A percentile compares a stretch with the other conserved stretches of the same genome.
phyloP scores from a whole-genome alignment of 2,888 invertebrate species.

The Eledona agricola region DNA sequence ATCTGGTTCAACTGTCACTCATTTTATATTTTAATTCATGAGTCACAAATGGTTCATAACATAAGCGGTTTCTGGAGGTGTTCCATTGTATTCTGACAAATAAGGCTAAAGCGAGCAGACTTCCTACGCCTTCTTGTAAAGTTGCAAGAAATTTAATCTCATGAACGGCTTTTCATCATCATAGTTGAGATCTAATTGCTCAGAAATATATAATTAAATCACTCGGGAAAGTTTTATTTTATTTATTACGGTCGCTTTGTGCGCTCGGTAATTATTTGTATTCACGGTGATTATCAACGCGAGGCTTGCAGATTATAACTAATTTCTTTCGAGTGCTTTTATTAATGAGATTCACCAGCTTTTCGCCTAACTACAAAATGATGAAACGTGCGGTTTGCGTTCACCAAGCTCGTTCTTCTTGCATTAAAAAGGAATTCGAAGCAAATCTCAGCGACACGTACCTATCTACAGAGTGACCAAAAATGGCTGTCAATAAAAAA shows the following conservation, averaged over 20 bases:
- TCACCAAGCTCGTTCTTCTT: too few species aligned
- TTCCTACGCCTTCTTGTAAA: slow-evolving; percentile 41
- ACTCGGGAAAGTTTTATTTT: slow-evolving; percentile 40
- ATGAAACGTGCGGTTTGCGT: slow-evolving; percentile 14
- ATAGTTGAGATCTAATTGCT: slow-evolving; percentile 45
- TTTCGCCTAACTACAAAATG: slow-evolving; percentile 22
- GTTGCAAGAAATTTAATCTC: slow-evolving; percentile 44
- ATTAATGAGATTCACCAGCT: slow-evolving; percentile 31
- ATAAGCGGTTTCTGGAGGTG: slow-evolving; percentile 46
- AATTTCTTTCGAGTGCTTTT: slow-evolving; percentile 36
- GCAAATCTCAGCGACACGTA: background rate
- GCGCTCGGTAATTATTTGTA: slow-evolving; percentile 46
- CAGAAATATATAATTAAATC: slow-evolving; percentile 47
- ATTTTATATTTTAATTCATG: slow-evolving; percentile 42
- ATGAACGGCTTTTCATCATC: slow-evolving; percentile 45
- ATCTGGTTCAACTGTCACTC: slow-evolving; percentile 37
- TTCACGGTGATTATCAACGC: slow-evolving; percentile 41
- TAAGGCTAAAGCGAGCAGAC: slow-evolving; percentile 43
- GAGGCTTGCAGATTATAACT: slow-evolving; percentile 38
- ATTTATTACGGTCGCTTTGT: slow-evolving; percentile 41
- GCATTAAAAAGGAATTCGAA: too few species aligned
- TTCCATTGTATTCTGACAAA: slow-evolving; percentile 48
- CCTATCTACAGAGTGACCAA: too few species aligned
- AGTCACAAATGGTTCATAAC: slow-evolving; percentile 44
- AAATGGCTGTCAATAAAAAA: too few species aligned